phyloP scores from a whole-genome alignment of 2,113 vertebrate genomes.

The Paracanthobrama guichenoti region DNA sequence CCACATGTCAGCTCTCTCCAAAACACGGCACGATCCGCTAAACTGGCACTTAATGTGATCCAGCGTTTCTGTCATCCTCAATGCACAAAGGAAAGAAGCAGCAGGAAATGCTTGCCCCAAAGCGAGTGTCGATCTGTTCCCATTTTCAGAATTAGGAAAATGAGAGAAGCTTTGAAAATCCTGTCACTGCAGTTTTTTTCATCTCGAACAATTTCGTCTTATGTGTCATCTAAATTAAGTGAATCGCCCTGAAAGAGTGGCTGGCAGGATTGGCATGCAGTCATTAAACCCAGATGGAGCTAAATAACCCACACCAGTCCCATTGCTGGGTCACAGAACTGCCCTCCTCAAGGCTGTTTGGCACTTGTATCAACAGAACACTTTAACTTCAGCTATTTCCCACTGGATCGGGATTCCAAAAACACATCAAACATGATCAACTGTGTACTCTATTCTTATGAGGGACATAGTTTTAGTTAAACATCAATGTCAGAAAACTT shows the following conservation, averaged over 20 bases:
- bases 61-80: conserved; percentile 60
- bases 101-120: conserved; percentile 59
- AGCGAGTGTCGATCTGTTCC: conserved; percentile 41
- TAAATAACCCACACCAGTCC: conserved; percentile 47
- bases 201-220: conserved; percentile 46
- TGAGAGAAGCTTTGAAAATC: conserved; percentile 53
- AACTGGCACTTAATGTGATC: conserved; percentile 67
- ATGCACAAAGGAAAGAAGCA: conserved; percentile 54
- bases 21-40: conserved; percentile 63
- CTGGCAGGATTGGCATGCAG: conserved; percentile 62
- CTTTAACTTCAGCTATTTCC: conserved; percentile 24
- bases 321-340: conserved; percentile 10
- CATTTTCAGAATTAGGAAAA: conserved; percentile 53
- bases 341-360: conserved; percentile 9
- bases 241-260: conserved; percentile 60
- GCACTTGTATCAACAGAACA: conserved; percentile 26
- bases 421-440: conserved; percentile 4
- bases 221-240: conserved; percentile 57
- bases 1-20: conserved; percentile 73
- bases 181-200: conserved; percentile 45
- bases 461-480: background rate
- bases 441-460: background rate
- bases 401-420: conserved; percentile 16
- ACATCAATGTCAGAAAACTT: background rate
- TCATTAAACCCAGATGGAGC: conserved; percentile 65